Percentiles rank a stretch among this genome's conserved stretches.
Conservation (phyloP, 2,888 invertebrate genomes). For the Rhagium mordax region DNA sequence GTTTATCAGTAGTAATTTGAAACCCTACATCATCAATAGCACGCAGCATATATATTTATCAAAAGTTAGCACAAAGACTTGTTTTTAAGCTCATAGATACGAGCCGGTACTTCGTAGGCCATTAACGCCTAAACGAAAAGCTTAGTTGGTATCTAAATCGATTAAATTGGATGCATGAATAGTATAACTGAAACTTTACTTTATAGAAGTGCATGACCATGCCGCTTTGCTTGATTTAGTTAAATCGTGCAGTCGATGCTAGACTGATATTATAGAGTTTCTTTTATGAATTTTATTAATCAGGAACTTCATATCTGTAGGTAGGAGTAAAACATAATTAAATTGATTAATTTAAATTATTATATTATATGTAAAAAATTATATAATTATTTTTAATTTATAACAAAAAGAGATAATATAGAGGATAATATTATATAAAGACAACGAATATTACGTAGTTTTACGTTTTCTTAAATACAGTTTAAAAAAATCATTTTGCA, state of each 20-base stretch:
- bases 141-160: neutral
- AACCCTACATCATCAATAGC: slow-evolving; percentile 3
- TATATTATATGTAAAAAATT: no score
- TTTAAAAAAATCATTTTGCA: no score
- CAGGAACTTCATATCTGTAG: no score
- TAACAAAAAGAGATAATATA: no score
- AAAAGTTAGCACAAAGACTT: neutral
- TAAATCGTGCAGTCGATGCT: neutral
- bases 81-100: slow-evolving; percentile 7
- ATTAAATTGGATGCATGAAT: neutral
- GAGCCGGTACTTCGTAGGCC: neutral
- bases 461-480: no score
- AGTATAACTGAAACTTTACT: neutral
- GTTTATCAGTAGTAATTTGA: neutral
- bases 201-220: neutral
- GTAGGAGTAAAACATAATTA: no score
- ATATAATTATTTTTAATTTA: no score
- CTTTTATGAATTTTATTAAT: no score
- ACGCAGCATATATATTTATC: neutral
- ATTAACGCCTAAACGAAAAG: neutral
- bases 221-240: neutral
- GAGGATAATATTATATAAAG: no score
- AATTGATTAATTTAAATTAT: no score
- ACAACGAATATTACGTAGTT: no score
- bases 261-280: no score